phyloP scores from a whole-genome alignment of 2,113 vertebrate genomes.

The Sinocyclocheilus anophthalmus region DNA sequence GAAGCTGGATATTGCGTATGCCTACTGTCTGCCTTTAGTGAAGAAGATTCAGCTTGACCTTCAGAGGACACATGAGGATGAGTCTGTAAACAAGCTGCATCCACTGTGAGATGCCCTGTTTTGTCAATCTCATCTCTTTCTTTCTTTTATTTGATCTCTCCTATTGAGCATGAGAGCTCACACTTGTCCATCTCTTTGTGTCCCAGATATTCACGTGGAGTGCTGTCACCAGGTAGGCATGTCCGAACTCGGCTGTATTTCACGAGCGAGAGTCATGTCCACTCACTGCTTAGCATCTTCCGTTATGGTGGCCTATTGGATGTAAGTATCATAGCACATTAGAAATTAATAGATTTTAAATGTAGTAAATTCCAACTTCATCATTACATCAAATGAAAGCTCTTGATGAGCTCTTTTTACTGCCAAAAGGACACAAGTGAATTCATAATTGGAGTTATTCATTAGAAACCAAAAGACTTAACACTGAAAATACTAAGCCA shows the following conservation, averaged over 20 bases:
- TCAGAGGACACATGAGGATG: constrained; percentile 97
- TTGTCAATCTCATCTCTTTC: background rate
- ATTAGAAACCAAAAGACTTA: no score
- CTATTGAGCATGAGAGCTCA: background rate
- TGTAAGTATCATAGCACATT: constrained; percentile 74
- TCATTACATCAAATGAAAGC: background rate
- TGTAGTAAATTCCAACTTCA: background rate
- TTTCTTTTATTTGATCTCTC: background rate
- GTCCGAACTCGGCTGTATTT: constrained; percentile 96
- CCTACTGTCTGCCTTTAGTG: constrained; percentile 95
- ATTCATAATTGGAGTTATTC: no score
- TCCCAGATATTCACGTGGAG: constrained; percentile 92
- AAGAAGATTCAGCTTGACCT: constrained; percentile 95
- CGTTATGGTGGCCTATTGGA: constrained; percentile 95
- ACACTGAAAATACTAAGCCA: no score
- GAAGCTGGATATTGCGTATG: constrained; percentile 95
- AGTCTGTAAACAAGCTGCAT: constrained; percentile 98
- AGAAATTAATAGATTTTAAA: background rate
- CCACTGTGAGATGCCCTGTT: constrained; percentile 79
- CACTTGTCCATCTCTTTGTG: background rate
- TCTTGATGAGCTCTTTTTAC: no score
- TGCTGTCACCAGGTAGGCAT: constrained; percentile 93
- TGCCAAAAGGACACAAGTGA: no score
- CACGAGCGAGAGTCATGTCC: constrained; percentile 97
- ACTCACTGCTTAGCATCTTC: constrained; percentile 95